These are phyloP conservation scores for Mnemiopsis leidyi DNA, from an alignment of 37 sponge, comb jelly and placozoan genomes.

Conservation along the genomic window DNA sequence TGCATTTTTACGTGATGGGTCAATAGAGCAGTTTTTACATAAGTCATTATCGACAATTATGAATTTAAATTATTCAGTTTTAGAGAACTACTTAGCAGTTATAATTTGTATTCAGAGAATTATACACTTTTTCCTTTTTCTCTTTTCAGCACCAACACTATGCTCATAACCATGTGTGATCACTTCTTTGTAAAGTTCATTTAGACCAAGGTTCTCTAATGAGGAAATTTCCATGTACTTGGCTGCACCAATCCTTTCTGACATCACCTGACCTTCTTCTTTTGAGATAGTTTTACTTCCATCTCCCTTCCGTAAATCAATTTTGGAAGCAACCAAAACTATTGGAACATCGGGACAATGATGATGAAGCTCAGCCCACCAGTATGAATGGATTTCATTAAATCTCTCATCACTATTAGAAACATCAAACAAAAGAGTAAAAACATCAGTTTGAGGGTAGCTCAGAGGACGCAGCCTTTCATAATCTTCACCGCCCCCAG, in stretches of 20 bases:
- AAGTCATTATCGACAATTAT: too few species aligned
- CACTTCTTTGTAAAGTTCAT: not conserved
- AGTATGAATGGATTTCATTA: not conserved
- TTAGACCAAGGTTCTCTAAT: not conserved
- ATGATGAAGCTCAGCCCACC: constrained; percentile 4
- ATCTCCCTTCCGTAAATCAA: not conserved
- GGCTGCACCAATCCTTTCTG: not conserved
- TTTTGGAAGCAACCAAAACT: not conserved
- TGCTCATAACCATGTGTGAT: not conserved
- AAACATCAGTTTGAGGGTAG: not conserved
- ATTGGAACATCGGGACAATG: not conserved
- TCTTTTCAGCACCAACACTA: not conserved
- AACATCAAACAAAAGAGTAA: not conserved
- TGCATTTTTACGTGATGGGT: too few species aligned
- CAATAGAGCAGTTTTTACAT: too few species aligned
- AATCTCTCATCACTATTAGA: not conserved
- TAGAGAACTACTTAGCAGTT: too few species aligned
- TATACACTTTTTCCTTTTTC: not conserved
- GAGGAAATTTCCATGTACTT: not conserved
- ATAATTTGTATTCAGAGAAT: too few species aligned
- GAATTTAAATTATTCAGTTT: too few species aligned
- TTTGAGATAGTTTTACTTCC: not conserved
- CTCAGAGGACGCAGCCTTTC: not conserved
- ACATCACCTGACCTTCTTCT: not conserved
- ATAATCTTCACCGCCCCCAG: constrained; percentile 17